These are phyloP conservation scores for Tineola bisselliella DNA, from an alignment of 2,888 invertebrate genomes.

Conservation along the genomic window DNA sequence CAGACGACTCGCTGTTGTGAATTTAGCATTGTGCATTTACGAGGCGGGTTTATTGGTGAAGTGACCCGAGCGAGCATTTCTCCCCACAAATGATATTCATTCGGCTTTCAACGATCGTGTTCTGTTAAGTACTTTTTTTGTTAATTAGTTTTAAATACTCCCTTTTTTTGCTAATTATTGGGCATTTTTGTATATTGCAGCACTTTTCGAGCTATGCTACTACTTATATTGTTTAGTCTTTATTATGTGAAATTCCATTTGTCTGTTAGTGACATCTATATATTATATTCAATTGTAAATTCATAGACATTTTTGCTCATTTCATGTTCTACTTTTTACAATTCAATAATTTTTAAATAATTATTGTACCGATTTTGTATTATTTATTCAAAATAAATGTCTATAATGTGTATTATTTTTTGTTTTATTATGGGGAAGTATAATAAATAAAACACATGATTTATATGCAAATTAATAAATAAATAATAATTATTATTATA, in stretches of 20 bases:
- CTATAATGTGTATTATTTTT: neutral
- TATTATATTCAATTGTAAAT: too few species aligned
- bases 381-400: slow-evolving; percentile 11
- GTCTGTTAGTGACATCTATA: too few species aligned
- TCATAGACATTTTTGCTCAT: slow-evolving; percentile 7
- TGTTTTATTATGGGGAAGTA: neutral
- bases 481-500: slow-evolving; percentile 47
- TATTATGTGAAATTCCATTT: too few species aligned
- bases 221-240: too few species aligned
- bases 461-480: slow-evolving; percentile 64
- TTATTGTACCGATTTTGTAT: slow-evolving; percentile 8
- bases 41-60: too few species aligned
- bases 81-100: neutral
- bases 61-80: too few species aligned
- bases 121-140: neutral
- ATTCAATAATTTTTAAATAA: neutral
- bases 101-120: neutral
- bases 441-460: slow-evolving; percentile 2
- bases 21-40: too few species aligned
- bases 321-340: neutral
- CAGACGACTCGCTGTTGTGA: too few species aligned
- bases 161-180: too few species aligned
- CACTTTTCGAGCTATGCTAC: too few species aligned
- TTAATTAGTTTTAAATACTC: neutral
- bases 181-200: too few species aligned